Evolutionary conservation across 2,888 invertebrate species (phyloP), one percentile per base, ranked within the genome.

Genomic region (Drosophila basisetae): DNA sequence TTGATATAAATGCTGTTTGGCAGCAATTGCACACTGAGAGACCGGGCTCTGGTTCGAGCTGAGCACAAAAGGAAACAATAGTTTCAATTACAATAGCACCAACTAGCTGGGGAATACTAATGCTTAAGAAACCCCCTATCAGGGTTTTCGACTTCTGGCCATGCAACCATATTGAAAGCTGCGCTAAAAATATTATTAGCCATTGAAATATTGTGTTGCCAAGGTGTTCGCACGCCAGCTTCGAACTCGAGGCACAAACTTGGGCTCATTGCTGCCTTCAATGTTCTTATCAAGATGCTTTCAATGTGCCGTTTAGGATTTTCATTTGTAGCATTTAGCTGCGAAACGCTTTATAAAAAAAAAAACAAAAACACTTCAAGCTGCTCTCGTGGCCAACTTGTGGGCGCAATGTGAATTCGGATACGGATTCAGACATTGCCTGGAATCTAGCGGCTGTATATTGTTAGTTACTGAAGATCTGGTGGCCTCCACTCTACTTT

Each of bases 251-350:
- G 49, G 60, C 74, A 59, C n/a, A 53, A 78, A 49, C 64, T 71
- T 50, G 43, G 71, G 73, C 73, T 68, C 43, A 68, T 52, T 68
- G 76, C 71, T 75, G 68, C 72, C 63, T 80, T 73, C 73, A 64
- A 68, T 56, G 53, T 61, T 72, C 84, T 90, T 88, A 88, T 88
- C 87, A 88, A 88, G 87, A 88, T 88, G 87, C 87, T 86, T 88
- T 83, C 90, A 89, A 90, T 88, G 82, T 88, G 86, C 89, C 87
- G 89, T 90, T 88, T 90, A 88, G 90, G 86, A 88, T 89, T 88
- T 88, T 89, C 87, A 88, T 88, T 88, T 88, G 83, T 80, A 89
- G 84, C 90, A 90, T 90, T 87, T 88, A 90, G 81, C 81, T 80
- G 82, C 71, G 52, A 68, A 72, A 80, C 64, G 76, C 80, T 84